Evolutionary conservation across 2,888 invertebrate species (phyloP).

Genomic region (Tortrix viridana): DNA sequence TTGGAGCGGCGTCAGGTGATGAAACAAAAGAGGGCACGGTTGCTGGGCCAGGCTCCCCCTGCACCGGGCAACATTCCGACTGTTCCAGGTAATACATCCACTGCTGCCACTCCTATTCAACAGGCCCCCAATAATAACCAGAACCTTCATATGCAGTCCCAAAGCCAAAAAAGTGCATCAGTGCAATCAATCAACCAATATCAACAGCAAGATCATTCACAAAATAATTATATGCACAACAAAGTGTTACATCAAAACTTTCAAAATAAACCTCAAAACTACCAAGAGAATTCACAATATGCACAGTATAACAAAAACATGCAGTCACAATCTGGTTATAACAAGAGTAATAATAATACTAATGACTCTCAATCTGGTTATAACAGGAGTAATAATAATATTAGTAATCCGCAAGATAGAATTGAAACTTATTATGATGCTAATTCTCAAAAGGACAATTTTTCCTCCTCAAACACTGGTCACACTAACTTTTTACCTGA

Average conservation of each 20-base stretch:
- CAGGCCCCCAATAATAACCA: conserved; percentile 46
- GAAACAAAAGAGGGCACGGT: conserved; percentile 85
- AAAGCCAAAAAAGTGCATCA: conserved; percentile 40
- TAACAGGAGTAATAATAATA: conserved; percentile 52
- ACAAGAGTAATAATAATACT: conserved; percentile 51
- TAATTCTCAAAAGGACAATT: conserved; percentile 40
- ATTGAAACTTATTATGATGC: conserved; percentile 57
- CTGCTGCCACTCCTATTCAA: conserved; percentile 51
- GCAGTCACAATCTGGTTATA: conserved; percentile 46
- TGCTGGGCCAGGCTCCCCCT: conserved; percentile 52
- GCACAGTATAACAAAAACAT: conserved; percentile 48
- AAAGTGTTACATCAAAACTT: conserved; percentile 26
- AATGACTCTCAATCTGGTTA: conserved; percentile 46
- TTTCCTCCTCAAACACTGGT: conserved; percentile 43
- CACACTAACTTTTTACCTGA: conserved; percentile 61
- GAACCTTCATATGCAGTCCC: conserved; percentile 42
- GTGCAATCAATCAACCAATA: conserved; percentile 40
- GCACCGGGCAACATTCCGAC: conserved; percentile 45
- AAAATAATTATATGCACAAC: conserved; percentile 35
- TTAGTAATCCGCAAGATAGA: conserved; percentile 55
- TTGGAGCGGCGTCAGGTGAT: conserved; percentile 92
- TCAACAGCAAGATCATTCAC: conserved; percentile 44
- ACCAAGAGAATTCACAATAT: conserved; percentile 49
- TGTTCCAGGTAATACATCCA: conserved; percentile 47
- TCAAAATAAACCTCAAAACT: conserved; percentile 42